Base-by-base conservation (phyloP, 2,797 vertebrate species). In the Setipinna tenuifilis region DNA sequence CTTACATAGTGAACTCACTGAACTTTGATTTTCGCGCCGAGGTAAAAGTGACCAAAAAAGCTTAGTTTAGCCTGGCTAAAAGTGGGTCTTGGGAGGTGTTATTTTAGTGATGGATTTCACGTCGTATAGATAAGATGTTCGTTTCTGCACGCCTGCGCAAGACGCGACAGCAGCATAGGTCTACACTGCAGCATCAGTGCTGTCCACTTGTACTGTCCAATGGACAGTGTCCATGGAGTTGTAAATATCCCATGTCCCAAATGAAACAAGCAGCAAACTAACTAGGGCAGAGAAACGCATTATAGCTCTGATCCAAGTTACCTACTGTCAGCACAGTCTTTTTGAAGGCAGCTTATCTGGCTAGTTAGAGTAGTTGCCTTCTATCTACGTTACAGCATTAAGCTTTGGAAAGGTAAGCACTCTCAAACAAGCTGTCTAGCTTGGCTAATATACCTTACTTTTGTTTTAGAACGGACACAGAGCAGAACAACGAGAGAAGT, bases 341-440 rank as follows among this genome's bases (percentile, higher is more conserved):
- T 35, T 71, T 71, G 25, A 78, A 78, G 19, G 31, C 31, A 21
- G 7, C 35, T 16, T 44, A 44, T 44, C 71, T 78, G 41, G 71
- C 35, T 78, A 31, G 31, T 71, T 14, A n/a, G 31, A 28, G 14
- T 35, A 41, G 35, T 44, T 78, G 71, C 71, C 19, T 41, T 31
- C 71, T 78, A 41, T 17, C 31, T 78, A 21, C 31, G 35, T 78
- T 78, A 78, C 71, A 78, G 31, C 65, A 31, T 31, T 44, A 35
- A 78, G 16, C 71, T 31, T 10, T 78, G 35, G 3, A 78, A 75
- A 78, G 71, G 71, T 78, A 78, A 78, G 71, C 41, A 41, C 35
- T 41, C 35, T 41, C 35, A 5, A 21, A 5, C 17, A 21, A 44
- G 71, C 31, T 44, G 3, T 25, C 62, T 68, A 68, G 68, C 31